Evolutionary conservation across 2,797 vertebrate species (phyloP).

Genomic region (Chloroceryle inda): DNA sequence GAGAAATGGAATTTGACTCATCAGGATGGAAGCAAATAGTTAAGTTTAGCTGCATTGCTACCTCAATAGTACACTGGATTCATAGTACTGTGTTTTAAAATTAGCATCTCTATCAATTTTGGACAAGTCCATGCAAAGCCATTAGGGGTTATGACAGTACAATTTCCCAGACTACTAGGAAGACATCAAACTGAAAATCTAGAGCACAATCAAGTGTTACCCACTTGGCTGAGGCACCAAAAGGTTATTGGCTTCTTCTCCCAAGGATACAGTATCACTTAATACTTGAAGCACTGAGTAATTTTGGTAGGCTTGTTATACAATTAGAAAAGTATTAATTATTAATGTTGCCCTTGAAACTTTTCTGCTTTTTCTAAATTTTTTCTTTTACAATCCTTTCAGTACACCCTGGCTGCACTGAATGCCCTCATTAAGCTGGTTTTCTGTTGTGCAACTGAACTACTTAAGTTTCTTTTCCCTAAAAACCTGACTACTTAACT

Average conservation of each 20-base stretch:
- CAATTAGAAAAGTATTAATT: background rate
- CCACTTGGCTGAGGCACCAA: too few relatives aligned
- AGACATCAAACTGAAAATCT: background rate
- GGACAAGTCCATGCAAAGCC: background rate
- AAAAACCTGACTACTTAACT: background rate
- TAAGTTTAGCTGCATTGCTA: background rate
- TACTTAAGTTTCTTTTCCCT: background rate
- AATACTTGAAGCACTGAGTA: background rate
- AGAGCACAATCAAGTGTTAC: background rate
- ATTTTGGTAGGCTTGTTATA: background rate
- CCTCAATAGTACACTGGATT: background rate
- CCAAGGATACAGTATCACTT: background rate
- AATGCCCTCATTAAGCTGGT: background rate
- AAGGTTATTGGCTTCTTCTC: background rate
- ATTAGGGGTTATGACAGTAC: conserved; percentile 17
- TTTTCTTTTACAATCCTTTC: background rate
- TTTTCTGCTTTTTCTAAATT: background rate
- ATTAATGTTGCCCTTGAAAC: background rate
- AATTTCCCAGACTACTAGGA: background rate
- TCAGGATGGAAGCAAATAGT: background rate
- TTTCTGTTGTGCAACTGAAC: background rate
- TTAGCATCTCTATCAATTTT: background rate
- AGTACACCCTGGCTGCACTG: rapidly evolving
- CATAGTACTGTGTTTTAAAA: background rate
- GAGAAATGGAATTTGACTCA: background rate